Evolutionary conservation across 2,797 vertebrate genomes (phyloP), one percentile per base, ranked within the genome.

Genomic region (Adelosebastes latens): DNA sequence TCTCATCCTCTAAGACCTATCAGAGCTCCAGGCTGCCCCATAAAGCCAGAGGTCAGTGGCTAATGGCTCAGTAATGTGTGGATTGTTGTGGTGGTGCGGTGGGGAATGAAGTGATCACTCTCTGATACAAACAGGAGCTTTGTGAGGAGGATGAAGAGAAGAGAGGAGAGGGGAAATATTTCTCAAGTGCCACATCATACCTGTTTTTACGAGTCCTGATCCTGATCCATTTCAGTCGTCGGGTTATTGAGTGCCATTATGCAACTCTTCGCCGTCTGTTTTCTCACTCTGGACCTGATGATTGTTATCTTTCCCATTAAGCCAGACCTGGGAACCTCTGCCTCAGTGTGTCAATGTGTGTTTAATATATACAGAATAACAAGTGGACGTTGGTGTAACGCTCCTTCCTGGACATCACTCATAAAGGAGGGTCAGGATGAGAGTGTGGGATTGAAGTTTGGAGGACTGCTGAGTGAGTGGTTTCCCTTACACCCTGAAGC

Each of bases 41-140:
- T 75, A 68, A 85, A 80, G 87, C 84, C 82, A 89, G 82, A 90
- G 91, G 93, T 93, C 91, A 79, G 58, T 14, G 84, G 74, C 72
- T 92, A 90, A 93, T 88, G 88, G 84, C 83, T 82, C 65, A 85
- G 90, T 93, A 92, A 94, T 94, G 86, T 90, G 92, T 25, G 84
- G 75, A 88, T 80, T 92, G 92, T 93, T 90, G 82, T 79, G 62
- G 65, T 25, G 61, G 12, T 90, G 82, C 77, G 62, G 65, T 25
- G 61, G 14, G 65, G 72, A 84, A 80, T 78, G 80, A 24, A 71
- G 59, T 5, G 20, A 76, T 83, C 67, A 18, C 63, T 69, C 72
- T 80, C 75, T 80, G 66, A 77, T 16, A 81, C 84, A 89, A 88
- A 82, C 71, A 67, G 55, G 25, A 83, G 69, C 84, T 91, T 90